Evolutionary conservation across 2,888 invertebrate genomes (phyloP).

Genomic region (Salticus scenicus): DNA sequence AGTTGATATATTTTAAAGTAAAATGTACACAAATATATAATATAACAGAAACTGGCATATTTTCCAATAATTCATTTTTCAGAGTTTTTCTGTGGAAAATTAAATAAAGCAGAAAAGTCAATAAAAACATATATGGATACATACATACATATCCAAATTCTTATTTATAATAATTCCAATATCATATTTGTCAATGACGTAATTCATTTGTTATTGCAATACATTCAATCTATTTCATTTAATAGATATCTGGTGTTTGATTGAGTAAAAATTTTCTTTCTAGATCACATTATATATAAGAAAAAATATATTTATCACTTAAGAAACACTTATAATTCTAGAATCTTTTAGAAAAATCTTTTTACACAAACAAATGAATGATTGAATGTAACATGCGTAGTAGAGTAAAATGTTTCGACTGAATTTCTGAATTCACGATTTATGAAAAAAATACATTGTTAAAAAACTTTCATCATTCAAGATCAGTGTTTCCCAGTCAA

Average conservation of each 20-base stretch:
- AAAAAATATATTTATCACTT: conserved; percentile 19
- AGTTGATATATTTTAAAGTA: not conserved
- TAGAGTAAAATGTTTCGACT: not conserved
- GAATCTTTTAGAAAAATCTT: not conserved
- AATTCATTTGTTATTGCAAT: not conserved
- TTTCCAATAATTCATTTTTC: too few relatives aligned
- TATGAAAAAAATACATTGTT: not conserved
- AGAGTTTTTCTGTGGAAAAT: too few relatives aligned
- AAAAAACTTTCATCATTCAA: not conserved
- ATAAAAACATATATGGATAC: too few relatives aligned
- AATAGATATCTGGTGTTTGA: not conserved
- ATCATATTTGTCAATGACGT: not conserved
- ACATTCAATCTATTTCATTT: not conserved
- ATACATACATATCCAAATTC: too few relatives aligned
- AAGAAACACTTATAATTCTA: conserved; percentile 2
- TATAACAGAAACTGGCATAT: too few relatives aligned
- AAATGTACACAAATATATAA: not conserved
- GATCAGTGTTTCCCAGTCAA: not conserved
- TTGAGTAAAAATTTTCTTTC: conserved; percentile 4
- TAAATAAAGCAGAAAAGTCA: too few relatives aligned
- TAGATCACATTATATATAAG: conserved; percentile 14
- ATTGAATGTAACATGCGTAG: not conserved
- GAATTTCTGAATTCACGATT: conserved; percentile 6
- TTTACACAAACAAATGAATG: conserved; percentile 5
- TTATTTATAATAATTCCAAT: not conserved